These are phyloP conservation scores for Ariopsis seemanni DNA, from an alignment of 2,113 vertebrate genomes.

Conservation along the genomic window DNA sequence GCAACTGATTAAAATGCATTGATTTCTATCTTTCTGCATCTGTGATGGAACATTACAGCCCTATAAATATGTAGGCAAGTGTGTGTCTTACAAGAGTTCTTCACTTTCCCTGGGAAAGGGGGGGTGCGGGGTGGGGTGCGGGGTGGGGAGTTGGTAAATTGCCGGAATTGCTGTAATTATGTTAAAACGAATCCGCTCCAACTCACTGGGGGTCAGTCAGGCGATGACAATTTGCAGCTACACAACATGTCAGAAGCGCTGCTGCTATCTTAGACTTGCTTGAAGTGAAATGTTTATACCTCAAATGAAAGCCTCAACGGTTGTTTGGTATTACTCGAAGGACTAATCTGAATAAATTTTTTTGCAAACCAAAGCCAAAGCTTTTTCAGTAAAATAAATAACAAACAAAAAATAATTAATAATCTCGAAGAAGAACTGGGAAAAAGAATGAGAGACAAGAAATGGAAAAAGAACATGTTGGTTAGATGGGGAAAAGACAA, in stretches of 20 bases:
- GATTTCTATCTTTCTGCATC: conserved; percentile 1
- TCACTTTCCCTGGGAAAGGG: neutral
- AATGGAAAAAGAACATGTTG: neutral
- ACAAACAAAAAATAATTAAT: neutral
- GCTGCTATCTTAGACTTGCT: neutral
- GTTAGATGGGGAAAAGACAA: neutral
- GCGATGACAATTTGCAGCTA: conserved; percentile 38
- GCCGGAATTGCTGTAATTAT: conserved; percentile 32
- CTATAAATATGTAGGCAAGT: conserved; percentile 33
- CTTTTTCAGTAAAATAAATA: neutral
- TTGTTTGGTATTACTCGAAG: neutral
- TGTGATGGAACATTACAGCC: conserved; percentile 27
- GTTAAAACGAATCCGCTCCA: conserved; percentile 14
- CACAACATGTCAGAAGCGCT: conserved; percentile 27
- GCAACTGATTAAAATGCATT: conserved; percentile 1
- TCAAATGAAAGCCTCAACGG: neutral
- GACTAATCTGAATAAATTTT: neutral
- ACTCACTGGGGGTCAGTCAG: conserved; percentile 43
- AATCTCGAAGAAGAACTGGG: neutral
- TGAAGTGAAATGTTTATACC: conserved; percentile 27
- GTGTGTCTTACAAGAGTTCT: neutral
- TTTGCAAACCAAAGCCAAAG: neutral
- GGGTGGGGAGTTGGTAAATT: neutral
- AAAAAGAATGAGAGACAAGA: neutral
- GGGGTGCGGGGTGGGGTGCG: neutral